Evolutionary conservation across 2,113 vertebrate species (phyloP).

Genomic region (Rostratula benghalensis): DNA sequence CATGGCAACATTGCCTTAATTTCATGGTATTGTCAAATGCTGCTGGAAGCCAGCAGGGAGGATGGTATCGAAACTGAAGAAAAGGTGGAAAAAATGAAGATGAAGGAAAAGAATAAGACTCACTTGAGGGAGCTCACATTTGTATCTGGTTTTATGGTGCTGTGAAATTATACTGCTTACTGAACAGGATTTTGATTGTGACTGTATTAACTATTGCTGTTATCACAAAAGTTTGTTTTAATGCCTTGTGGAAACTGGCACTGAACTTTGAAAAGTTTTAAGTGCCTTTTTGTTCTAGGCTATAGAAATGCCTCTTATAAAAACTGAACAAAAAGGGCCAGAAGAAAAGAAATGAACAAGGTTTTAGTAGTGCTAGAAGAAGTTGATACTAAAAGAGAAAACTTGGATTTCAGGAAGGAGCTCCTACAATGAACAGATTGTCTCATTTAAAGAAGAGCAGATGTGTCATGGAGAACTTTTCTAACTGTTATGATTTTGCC

Average conservation of each 20-base stretch:
- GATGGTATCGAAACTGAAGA: not conserved
- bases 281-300: not conserved
- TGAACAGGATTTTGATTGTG: not conserved
- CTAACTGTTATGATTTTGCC: constrained; percentile 15
- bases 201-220: not conserved
- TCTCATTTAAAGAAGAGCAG: constrained; percentile 36
- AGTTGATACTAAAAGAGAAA: not conserved
- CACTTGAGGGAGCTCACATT: not conserved
- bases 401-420: not conserved
- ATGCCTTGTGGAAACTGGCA: not conserved
- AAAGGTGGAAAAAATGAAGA: not conserved
- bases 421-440: not conserved
- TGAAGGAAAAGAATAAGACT: not conserved
- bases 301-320: not conserved
- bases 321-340: not conserved
- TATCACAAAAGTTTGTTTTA: not conserved
- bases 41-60: not conserved
- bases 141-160: not conserved
- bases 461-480: not conserved
- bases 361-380: not conserved
- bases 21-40: not conserved
- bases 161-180: constrained; percentile 13
- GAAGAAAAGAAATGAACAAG: not conserved
- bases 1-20: not conserved
- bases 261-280: not conserved